These are phyloP conservation scores for Telmatherina bonti DNA, from an alignment of 2,797 vertebrate species.

Conservation along the genomic window DNA sequence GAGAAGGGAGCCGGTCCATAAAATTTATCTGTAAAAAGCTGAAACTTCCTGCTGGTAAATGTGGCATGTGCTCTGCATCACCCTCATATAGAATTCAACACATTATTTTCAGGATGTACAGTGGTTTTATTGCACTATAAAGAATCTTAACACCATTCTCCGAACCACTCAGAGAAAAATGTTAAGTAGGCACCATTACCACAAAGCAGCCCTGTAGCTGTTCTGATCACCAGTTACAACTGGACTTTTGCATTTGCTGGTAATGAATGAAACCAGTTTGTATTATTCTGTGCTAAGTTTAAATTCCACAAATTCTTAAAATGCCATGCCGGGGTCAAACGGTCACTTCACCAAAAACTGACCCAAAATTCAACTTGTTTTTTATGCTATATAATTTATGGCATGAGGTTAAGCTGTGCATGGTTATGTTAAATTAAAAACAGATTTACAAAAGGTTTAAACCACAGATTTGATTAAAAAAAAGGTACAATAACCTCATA, in stretches of 20 bases:
- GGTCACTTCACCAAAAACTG: background rate
- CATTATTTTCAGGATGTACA: constrained; percentile 11
- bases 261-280: background rate
- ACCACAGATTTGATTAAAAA: background rate
- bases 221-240: constrained; percentile 6
- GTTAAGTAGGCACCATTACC: background rate
- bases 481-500: background rate
- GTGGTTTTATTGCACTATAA: constrained; percentile 12
- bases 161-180: background rate
- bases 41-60: background rate
- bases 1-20: constrained; percentile 26
- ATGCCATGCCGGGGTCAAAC: background rate
- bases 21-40: background rate
- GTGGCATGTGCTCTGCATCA: background rate
- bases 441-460: background rate
- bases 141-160: constrained; percentile 5
- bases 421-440: background rate
- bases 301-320: background rate
- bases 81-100: constrained; percentile 15
- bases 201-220: background rate
- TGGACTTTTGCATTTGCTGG: background rate
- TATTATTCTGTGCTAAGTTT: background rate
- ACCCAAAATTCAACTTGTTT: background rate
- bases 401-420: background rate
- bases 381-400: too few relatives aligned